Conservation (phyloP, 2,797 vertebrate genomes). For the Heliangelus exortis region DNA sequence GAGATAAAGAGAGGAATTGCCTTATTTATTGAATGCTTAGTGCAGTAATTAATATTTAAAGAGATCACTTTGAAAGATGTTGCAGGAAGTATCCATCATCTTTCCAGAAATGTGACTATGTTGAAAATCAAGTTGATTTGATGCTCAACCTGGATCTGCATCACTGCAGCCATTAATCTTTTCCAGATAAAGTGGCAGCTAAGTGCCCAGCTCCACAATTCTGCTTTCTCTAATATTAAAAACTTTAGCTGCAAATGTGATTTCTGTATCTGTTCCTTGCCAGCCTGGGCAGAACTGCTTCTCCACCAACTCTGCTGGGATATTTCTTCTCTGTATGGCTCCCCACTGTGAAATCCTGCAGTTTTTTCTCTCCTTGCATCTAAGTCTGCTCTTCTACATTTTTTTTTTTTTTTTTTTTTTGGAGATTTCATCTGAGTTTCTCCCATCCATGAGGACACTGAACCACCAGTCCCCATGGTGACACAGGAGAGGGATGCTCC, state of each 20-base stretch:
- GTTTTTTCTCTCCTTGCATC: background rate
- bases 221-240: background rate
- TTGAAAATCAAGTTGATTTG: background rate
- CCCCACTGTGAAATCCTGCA: background rate
- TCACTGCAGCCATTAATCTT: background rate
- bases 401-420: too few relatives aligned
- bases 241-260: background rate
- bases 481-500: background rate
- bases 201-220: background rate
- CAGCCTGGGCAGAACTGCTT: background rate
- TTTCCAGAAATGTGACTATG: background rate
- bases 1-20: background rate
- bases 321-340: background rate
- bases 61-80: background rate
- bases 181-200: background rate
- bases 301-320: background rate
- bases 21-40: background rate
- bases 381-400: background rate
- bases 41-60: background rate
- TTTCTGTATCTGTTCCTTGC: background rate
- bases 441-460: background rate
- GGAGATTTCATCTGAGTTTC: background rate
- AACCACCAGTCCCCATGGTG: accelerated
- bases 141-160: background rate
- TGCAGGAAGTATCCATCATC: background rate